phyloP scores from a whole-genome alignment of 53 echinoderm and acorn worm genomes.

The Zoroaster sp. region DNA sequence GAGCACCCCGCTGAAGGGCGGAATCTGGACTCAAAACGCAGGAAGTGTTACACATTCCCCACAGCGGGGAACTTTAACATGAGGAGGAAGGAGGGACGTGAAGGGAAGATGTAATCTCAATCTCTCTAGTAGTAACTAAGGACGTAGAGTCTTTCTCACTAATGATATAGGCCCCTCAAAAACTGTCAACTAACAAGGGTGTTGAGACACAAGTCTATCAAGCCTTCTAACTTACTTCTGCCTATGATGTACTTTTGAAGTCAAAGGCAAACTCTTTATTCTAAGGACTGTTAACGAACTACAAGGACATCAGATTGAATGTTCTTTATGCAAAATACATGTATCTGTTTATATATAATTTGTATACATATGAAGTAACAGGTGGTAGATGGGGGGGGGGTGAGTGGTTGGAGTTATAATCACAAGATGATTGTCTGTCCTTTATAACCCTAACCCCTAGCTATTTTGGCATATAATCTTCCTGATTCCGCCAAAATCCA shows the following conservation, averaged over 20 bases:
- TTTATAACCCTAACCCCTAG: no score
- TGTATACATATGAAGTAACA: not conserved
- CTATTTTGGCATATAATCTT: no score
- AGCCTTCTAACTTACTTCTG: not conserved
- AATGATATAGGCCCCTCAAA: not conserved
- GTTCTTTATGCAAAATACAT: no score
- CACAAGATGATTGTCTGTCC: not conserved
- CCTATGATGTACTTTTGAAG: not conserved
- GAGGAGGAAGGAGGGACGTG: not conserved
- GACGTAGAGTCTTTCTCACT: not conserved
- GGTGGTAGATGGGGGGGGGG: not conserved
- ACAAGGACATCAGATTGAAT: no score
- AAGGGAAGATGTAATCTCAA: not conserved
- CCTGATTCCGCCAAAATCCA: no score
- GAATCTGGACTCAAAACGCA: not conserved
- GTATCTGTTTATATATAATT: no score
- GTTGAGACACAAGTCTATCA: not conserved
- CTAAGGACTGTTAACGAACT: no score
- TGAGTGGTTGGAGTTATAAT: not conserved
- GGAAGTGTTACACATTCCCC: not conserved
- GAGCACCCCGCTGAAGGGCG: not conserved
- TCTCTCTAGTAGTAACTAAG: not conserved
- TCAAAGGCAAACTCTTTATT: no score
- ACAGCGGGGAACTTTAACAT: not conserved
- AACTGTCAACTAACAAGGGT: not conserved